These are phyloP conservation scores for Clusia tigrina DNA, from an alignment of 2,888 invertebrate genomes.

Conservation along the genomic window DNA sequence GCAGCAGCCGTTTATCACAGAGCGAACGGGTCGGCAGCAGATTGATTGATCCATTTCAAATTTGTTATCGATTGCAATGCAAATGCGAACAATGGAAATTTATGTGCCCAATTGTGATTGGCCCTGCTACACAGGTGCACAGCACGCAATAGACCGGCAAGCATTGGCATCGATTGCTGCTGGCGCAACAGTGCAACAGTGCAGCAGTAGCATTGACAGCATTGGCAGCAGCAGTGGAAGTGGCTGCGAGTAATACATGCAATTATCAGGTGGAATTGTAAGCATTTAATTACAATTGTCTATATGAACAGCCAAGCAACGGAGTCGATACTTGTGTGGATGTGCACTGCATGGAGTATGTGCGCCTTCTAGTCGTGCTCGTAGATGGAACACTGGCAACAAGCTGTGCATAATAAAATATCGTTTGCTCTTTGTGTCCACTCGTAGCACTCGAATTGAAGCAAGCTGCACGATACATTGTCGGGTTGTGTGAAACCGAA, in stretches of 20 bases:
- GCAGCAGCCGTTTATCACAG: too few relatives aligned
- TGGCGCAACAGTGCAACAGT: too few relatives aligned
- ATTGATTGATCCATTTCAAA: conserved; percentile 1
- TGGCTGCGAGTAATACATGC: conserved; percentile 8
- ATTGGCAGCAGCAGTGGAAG: neutral
- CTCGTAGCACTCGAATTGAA: too few relatives aligned
- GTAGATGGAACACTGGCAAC: neutral
- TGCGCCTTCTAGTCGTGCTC: neutral
- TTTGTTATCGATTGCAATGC: conserved; percentile 4
- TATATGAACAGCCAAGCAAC: too few relatives aligned
- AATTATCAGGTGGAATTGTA: conserved; percentile 14
- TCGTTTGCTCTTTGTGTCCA: neutral
- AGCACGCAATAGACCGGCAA: neutral
- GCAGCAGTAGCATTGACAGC: neutral
- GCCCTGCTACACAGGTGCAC: too few relatives aligned
- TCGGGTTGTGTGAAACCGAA: neutral
- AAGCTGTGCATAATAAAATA: neutral
- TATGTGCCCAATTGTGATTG: neutral
- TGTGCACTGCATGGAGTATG: neutral
- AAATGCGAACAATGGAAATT: neutral
- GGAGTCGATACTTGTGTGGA: neutral
- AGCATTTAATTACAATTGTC: conserved; percentile 16
- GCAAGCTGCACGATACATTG: too few relatives aligned
- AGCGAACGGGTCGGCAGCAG: too few relatives aligned
- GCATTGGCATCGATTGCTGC: neutral